phyloP scores from a whole-genome alignment of 2,113 vertebrate genomes.

The Lophotis ruficrista region DNA sequence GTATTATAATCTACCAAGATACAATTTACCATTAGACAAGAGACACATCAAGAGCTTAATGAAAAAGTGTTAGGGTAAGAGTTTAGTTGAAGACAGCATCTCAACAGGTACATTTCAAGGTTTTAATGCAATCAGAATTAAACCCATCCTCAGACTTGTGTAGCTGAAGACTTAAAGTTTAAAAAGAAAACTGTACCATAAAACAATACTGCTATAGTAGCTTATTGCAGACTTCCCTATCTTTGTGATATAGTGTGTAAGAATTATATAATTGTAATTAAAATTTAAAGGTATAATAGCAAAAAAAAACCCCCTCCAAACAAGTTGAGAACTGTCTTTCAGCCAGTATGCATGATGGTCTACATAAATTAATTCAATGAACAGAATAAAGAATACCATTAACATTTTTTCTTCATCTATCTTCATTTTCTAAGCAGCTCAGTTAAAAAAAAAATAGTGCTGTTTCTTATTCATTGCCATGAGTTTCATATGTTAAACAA shows the following conservation, averaged over 20 bases:
- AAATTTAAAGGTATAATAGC: constrained; percentile 40
- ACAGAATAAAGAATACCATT: constrained; percentile 60
- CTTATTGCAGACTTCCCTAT: neutral
- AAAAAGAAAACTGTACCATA: neutral
- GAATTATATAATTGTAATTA: neutral
- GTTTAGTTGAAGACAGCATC: neutral
- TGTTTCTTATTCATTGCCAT: constrained; percentile 33
- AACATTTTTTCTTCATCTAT: constrained; percentile 58
- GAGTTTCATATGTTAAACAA: constrained; percentile 73
- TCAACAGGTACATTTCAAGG: neutral
- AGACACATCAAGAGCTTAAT: neutral
- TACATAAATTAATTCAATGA: constrained; percentile 51
- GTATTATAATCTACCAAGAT: neutral
- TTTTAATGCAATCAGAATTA: neutral
- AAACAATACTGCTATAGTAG: neutral
- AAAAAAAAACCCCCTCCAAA: constrained; percentile 11
- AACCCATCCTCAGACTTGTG: neutral
- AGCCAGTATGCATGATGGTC: neutral
- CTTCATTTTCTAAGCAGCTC: constrained; percentile 59
- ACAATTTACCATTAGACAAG: neutral
- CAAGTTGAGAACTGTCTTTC: constrained; percentile 33
- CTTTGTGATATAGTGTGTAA: neutral
- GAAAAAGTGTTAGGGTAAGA: neutral
- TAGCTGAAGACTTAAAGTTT: neutral
- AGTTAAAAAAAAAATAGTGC: constrained; percentile 12